Evolutionary conservation across 2,888 invertebrate species (phyloP).

Genomic region (Dicyrtomina minuta): DNA sequence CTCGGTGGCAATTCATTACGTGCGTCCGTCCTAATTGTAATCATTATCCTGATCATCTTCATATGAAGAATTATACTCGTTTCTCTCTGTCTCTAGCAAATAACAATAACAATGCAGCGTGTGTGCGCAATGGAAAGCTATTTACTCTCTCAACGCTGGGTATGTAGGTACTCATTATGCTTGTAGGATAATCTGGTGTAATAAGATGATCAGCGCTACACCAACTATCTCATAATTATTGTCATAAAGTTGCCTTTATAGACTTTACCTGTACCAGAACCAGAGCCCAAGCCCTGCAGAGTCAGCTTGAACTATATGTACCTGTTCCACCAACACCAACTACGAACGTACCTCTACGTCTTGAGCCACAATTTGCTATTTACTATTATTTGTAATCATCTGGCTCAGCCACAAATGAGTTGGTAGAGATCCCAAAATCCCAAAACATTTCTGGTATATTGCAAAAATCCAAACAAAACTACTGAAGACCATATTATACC

Average conservation of each 20-base stretch:
- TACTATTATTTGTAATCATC: background rate
- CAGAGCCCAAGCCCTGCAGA: background rate
- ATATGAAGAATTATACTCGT: too few relatives aligned
- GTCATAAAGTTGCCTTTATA: conserved; percentile 18
- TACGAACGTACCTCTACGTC: background rate
- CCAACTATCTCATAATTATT: conserved; percentile 20
- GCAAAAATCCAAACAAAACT: background rate
- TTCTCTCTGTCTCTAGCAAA: too few relatives aligned
- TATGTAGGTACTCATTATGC: conserved; percentile 14
- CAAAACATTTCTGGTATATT: too few relatives aligned
- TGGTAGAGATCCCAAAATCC: too few relatives aligned
- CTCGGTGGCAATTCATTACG: conserved; percentile 19
- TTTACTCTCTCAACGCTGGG: too few relatives aligned
- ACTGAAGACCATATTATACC: too few relatives aligned
- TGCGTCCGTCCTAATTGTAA: conserved; percentile 11
- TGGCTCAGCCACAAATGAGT: too few relatives aligned
- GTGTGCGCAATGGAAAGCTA: conserved; percentile 13
- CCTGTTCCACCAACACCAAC: background rate
- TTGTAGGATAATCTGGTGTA: conserved; percentile 22
- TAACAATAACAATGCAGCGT: too few relatives aligned
- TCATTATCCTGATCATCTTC: conserved; percentile 27
- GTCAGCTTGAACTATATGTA: conserved; percentile 5
- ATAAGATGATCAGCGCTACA: conserved; percentile 24
- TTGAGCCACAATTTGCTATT: too few relatives aligned
- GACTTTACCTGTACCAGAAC: background rate